Percentiles rank a stretch among this genome's conserved stretches.
phyloP scores from a whole-genome alignment of 2,113 vertebrate genomes.

The Rousettus leschenaultii region DNA sequence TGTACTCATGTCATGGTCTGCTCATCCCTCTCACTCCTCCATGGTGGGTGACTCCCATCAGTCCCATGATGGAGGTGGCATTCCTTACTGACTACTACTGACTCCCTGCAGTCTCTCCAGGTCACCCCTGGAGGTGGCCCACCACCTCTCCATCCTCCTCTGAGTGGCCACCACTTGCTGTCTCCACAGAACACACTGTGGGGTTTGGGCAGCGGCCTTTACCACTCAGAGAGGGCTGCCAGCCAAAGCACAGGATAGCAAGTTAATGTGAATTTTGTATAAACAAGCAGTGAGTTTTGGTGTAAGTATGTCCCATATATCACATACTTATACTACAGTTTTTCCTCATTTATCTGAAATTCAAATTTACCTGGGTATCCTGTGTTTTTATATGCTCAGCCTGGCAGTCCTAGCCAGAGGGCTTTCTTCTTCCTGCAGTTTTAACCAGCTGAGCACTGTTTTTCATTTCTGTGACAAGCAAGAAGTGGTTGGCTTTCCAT shows the following conservation, averaged over 20 bases:
- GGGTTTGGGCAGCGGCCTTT: neutral
- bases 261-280: neutral
- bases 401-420: neutral
- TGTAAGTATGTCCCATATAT: neutral
- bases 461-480: neutral
- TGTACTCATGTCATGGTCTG: neutral
- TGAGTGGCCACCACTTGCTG: fast-evolving
- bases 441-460: neutral
- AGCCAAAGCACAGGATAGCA: neutral
- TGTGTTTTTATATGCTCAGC: neutral
- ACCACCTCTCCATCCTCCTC: fast-evolving
- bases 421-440: neutral
- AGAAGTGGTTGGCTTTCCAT: neutral
- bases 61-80: neutral
- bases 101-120: neutral
- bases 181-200: neutral
- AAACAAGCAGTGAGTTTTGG: neutral
- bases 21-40: neutral
- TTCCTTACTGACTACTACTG: neutral
- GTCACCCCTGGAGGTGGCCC: fast-evolving
- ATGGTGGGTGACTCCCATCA: neutral
- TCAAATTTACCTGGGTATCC: neutral
- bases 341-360: neutral
- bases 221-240: neutral
- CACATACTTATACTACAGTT: neutral